Percentiles rank a stretch among this genome's conserved stretches.
Conservation (phyloP, 2,113 vertebrate genomes). For the Panthera leo region DNA sequence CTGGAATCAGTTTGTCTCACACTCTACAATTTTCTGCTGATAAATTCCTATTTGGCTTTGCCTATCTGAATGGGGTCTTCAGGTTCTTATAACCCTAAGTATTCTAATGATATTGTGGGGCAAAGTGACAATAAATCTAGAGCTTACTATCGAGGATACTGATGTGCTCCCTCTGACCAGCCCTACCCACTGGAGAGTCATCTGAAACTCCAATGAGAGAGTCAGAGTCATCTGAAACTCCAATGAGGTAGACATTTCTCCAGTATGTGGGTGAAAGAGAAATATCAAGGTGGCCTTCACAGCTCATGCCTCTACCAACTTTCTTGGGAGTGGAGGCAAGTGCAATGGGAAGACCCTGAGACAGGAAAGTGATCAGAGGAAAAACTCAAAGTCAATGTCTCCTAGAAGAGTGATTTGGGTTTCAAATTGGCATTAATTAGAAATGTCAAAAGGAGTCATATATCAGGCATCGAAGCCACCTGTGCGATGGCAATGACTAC, state of each 20-base stretch:
- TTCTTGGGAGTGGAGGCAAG: neutral
- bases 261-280: neutral
- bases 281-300: neutral
- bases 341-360: neutral
- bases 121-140: neutral
- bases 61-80: neutral
- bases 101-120: neutral
- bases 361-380: neutral
- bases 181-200: neutral
- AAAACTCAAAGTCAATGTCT: neutral
- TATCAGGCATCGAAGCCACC: neutral
- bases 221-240: too few relatives aligned
- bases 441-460: neutral
- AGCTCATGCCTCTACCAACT: neutral
- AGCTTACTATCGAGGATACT: neutral
- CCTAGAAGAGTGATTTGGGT: neutral
- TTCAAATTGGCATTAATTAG: neutral
- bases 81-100: neutral
- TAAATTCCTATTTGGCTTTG: neutral
- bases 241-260: neutral
- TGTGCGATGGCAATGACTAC: neutral
- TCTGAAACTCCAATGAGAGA: neutral
- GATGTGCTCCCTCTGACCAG: neutral
- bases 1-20: neutral
- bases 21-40: neutral